Conservation (phyloP, 2,888 invertebrate genomes). For the Apodemia zela region DNA sequence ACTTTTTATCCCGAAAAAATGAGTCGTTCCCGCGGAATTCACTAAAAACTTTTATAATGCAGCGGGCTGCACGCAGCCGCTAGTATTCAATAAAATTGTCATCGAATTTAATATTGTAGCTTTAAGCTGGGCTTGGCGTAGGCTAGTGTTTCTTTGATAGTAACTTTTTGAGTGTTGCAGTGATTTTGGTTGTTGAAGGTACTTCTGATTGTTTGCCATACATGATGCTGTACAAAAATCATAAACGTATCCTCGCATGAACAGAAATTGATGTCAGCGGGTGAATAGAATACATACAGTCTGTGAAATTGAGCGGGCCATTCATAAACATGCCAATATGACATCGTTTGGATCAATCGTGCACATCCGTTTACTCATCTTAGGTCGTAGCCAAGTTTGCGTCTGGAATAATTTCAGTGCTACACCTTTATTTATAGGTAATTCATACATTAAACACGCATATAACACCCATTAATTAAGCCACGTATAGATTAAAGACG, state of each 20-base stretch:
- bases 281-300: slow-evolving; percentile 33
- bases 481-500: slow-evolving; percentile 8
- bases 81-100: too few species aligned
- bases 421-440: slow-evolving; percentile 26
- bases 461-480: slow-evolving; percentile 1
- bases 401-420: slow-evolving; percentile 51
- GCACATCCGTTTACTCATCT: slow-evolving; percentile 59
- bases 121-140: too few species aligned
- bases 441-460: not conserved
- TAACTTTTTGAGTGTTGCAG: not conserved
- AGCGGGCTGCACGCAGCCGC: too few species aligned
- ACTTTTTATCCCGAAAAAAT: too few species aligned
- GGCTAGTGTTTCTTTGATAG: too few species aligned
- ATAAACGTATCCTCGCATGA: slow-evolving; percentile 1
- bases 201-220: not conserved
- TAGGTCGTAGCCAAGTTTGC: slow-evolving; percentile 40
- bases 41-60: too few species aligned
- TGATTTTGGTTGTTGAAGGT: not conserved
- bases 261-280: slow-evolving; percentile 21
- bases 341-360: slow-evolving; percentile 55
- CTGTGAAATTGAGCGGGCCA: slow-evolving; percentile 40
- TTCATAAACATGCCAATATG: slow-evolving; percentile 65
- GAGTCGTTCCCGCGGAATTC: too few species aligned
- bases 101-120: too few species aligned
- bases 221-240: not conserved